Percentiles rank a stretch among this genome's conserved stretches.
Evolutionary conservation across 2,888 invertebrate species (phyloP).

Genomic region (Coenonympha arcania): DNA sequence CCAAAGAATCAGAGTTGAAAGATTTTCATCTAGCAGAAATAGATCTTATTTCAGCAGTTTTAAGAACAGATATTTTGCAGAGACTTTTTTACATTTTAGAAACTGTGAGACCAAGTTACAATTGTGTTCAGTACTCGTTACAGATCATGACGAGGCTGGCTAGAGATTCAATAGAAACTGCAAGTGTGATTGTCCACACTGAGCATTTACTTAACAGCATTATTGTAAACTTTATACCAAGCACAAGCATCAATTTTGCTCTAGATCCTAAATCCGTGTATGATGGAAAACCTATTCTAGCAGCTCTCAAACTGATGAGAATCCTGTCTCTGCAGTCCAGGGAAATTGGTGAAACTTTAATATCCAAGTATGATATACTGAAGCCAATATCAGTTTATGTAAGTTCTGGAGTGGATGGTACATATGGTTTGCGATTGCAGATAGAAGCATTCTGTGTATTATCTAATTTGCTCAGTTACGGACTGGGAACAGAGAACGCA

Average conservation of each 20-base stretch:
- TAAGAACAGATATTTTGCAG: conserved; percentile 83
- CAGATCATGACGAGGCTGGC: conserved; percentile 86
- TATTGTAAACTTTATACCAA: conserved; percentile 74
- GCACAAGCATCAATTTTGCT: conserved; percentile 47
- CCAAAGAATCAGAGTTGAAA: conserved; percentile 78
- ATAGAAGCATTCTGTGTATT: conserved; percentile 77
- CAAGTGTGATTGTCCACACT: conserved; percentile 76
- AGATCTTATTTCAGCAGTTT: conserved; percentile 82
- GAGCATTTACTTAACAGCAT: conserved; percentile 78
- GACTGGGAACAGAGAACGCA: conserved; percentile 62
- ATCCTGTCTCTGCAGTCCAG: conserved; percentile 78
- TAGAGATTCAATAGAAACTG: conserved; percentile 81
- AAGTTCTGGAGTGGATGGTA: conserved; percentile 66
- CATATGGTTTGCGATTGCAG: conserved; percentile 74
- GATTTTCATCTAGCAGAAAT: conserved; percentile 90
- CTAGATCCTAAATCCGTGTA: conserved; percentile 69
- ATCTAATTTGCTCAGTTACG: conserved; percentile 71
- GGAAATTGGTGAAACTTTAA: conserved; percentile 67
- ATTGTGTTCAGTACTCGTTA: conserved; percentile 81
- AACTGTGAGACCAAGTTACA: conserved; percentile 78
- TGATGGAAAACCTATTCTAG: conserved; percentile 77
- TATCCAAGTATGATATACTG: conserved; percentile 71
- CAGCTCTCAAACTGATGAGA: conserved; percentile 82
- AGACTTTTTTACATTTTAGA: conserved; percentile 84
- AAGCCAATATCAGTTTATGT: conserved; percentile 73